A percentile compares a stretch with the other conserved stretches of the same genome.
Conservation (phyloP, 2,888 invertebrate species). For the Aspidapion aeneum region DNA sequence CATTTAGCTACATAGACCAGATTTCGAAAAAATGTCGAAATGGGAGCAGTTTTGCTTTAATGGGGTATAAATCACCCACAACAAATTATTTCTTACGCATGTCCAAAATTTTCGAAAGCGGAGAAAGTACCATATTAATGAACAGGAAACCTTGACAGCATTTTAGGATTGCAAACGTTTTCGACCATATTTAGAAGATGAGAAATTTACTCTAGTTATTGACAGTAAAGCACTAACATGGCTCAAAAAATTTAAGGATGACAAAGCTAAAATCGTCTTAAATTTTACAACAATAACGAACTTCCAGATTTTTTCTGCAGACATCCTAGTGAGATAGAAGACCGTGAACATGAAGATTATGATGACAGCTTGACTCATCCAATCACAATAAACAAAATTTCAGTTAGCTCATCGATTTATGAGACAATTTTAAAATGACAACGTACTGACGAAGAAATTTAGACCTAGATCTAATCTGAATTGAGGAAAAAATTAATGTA, state of each 20-base stretch:
- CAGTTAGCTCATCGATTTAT: not conserved
- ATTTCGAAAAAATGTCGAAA: not conserved
- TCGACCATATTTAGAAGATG: conserved; percentile 28
- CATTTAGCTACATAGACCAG: not conserved
- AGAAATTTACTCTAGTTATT: conserved; percentile 26
- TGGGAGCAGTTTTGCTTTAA: not conserved
- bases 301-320: not conserved
- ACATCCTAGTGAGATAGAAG: not conserved
- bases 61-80: not conserved
- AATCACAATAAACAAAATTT: not conserved
- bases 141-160: conserved; percentile 30
- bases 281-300: not conserved
- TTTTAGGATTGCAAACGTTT: conserved; percentile 31
- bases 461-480: not conserved
- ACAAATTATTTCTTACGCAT: conserved; percentile 26
- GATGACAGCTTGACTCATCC: not conserved
- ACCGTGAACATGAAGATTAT: not conserved
- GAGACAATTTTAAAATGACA: not conserved
- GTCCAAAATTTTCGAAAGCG: conserved; percentile 18
- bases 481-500: too few species aligned
- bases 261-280: conserved; percentile 9
- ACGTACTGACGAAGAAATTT: not conserved
- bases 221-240: conserved; percentile 28
- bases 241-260: conserved; percentile 17
- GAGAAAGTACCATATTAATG: conserved; percentile 30